phyloP scores from a whole-genome alignment of 1,140 invertebrate genomes.

The Drosophila willistoni region DNA sequence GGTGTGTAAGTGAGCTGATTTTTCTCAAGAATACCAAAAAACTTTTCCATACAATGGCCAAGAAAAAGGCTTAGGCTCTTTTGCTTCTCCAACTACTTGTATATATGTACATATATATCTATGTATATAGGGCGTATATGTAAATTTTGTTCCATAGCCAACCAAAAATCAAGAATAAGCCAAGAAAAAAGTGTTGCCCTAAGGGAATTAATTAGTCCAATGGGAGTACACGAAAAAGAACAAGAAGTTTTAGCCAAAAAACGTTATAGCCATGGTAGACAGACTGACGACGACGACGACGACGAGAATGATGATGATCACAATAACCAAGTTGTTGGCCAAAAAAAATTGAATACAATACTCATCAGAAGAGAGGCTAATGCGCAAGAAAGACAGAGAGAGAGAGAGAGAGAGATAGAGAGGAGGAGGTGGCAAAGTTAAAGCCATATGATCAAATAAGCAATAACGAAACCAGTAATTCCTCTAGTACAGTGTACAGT shows the following conservation, averaged over 20 bases:
- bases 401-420: no score
- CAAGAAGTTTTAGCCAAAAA: conserved; percentile 10
- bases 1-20: conserved; percentile 14
- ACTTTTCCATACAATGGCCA: conserved; percentile 40
- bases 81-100: neutral
- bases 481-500: conserved; percentile 30
- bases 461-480: conserved; percentile 21
- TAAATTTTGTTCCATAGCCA: conserved; percentile 48
- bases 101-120: no score
- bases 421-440: no score
- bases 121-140: conserved; percentile 32
- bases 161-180: conserved; percentile 27
- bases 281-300: conserved; percentile 70
- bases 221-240: conserved; percentile 23
- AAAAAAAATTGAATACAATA: conserved; percentile 78
- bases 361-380: neutral
- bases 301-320: conserved; percentile 23
- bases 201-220: conserved; percentile 75
- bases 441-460: conserved; percentile 40
- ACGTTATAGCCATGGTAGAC: conserved; percentile 54
- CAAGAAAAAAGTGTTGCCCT: conserved; percentile 67
- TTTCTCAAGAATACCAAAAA: conserved; percentile 20
- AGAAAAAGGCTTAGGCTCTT: neutral
- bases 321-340: conserved; percentile 60
- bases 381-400: conserved; percentile 15